phyloP scores from a whole-genome alignment of 2,113 vertebrate species.

The Indicator indicator region DNA sequence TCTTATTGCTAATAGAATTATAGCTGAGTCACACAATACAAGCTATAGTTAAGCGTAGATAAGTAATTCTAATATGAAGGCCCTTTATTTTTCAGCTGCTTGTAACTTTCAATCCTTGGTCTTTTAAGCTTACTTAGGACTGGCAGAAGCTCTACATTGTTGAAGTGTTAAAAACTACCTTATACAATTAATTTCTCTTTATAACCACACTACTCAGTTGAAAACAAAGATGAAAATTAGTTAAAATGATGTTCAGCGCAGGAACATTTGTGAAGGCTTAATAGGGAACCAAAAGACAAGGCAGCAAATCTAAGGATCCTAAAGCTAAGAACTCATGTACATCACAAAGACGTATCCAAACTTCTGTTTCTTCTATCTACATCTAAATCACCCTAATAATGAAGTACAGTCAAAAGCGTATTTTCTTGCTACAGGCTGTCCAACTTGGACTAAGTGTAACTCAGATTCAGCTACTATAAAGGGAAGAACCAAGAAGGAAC shows the following conservation, averaged over 20 bases:
- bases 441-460: not conserved
- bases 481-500: not conserved
- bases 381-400: not conserved
- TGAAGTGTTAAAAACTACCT: not conserved
- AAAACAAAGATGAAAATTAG: not conserved
- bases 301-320: not conserved
- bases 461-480: not conserved
- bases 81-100: not conserved
- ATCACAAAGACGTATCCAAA: not conserved
- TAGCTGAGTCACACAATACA: constrained; percentile 11
- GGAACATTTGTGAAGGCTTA: not conserved
- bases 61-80: not conserved
- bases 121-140: not conserved
- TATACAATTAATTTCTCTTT: not conserved
- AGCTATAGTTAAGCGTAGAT: not conserved
- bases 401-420: not conserved
- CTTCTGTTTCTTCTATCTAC: not conserved
- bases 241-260: not conserved
- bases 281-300: not conserved
- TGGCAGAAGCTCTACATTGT: not conserved
- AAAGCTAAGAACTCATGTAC: not conserved
- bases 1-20: constrained; percentile 52
- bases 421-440: not conserved
- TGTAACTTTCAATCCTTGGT: not conserved
- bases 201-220: not conserved